Conservation (phyloP, 2,113 vertebrate genomes). For the rabbit (Oryctolagus cuniculus) region DNA sequence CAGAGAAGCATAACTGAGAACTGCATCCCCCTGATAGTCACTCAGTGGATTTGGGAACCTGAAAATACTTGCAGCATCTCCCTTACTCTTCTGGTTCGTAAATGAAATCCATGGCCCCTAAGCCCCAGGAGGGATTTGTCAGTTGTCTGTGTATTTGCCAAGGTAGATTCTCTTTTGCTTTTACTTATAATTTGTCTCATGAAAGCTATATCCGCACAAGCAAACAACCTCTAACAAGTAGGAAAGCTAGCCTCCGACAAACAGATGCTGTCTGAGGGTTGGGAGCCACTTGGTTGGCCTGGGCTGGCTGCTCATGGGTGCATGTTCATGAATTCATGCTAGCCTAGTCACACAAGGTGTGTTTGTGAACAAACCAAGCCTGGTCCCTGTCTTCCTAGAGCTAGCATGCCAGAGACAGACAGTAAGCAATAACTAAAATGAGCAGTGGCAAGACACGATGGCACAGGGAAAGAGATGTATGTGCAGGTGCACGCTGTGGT, state of each 20-base stretch:
- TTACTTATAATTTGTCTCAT: background rate
- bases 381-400: background rate
- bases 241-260: background rate
- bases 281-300: background rate
- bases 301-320: background rate
- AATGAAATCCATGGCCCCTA: fast-evolving
- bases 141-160: too few relatives aligned
- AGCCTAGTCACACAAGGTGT: background rate
- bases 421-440: background rate
- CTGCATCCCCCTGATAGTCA: background rate
- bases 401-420: background rate
- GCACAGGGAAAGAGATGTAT: too few relatives aligned
- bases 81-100: background rate
- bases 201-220: background rate
- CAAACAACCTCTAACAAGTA: background rate
- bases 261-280: background rate
- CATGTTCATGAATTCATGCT: too few relatives aligned
- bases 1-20: background rate
- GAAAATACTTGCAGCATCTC: background rate
- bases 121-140: background rate
- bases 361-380: background rate
- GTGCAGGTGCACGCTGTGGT: background rate
- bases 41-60: background rate
- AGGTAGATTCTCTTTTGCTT: background rate
- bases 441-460: fast-evolving